Base-by-base conservation (phyloP, 2,113 vertebrate genomes). In the Amblyornis subalaris region DNA sequence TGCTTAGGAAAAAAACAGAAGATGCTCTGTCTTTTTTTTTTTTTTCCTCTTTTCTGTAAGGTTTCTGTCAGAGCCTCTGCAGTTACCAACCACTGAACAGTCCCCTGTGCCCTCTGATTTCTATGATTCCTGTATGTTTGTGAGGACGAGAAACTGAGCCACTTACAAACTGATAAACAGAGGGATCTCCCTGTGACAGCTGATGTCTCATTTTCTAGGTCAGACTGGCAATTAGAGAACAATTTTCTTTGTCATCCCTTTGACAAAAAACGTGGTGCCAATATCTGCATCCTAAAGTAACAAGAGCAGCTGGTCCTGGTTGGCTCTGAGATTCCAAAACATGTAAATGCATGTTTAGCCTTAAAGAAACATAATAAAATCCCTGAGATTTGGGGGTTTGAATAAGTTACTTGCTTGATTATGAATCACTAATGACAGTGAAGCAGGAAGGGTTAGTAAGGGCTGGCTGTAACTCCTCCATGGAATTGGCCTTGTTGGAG, bases 21-120 rank as follows among this genome's bases (percentile, higher is more conserved):
- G n/a, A 38, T 40, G 5, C 7, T 73, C 1, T 12, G 6, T 10
- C 20, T 57, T 18, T 33, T 3, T 11, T 10, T 2, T 9, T 62
- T 64, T 14, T 15, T 28, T n/a, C 53, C 44, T 10, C 20, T 36
- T 45, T 29, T 8, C 36, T 57, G 3, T 28, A 40, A 31, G 8
- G 11, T 33, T 84, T 74, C 42, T 28, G 7, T 61, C 44, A 16
- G 31, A 73, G 12, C 17, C 19, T 65, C 22, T 83, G 16, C 53
- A 57, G 24, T 38, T 84, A 69, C 20, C 14, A 71, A 8, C 25
- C 7, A 11, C 25, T 66, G 58, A 70, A 33, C 0, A 0, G 80
- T 65, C 17, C 31, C 5, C 3, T 45, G 23, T 33, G 17, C 4
- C 74, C 36, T 81, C 26, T 74, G 28, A 40, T 48, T 78, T 50